These are phyloP conservation scores for Burhinus oedicnemus DNA, from an alignment of 2,113 vertebrate genomes.

Conservation along the genomic window DNA sequence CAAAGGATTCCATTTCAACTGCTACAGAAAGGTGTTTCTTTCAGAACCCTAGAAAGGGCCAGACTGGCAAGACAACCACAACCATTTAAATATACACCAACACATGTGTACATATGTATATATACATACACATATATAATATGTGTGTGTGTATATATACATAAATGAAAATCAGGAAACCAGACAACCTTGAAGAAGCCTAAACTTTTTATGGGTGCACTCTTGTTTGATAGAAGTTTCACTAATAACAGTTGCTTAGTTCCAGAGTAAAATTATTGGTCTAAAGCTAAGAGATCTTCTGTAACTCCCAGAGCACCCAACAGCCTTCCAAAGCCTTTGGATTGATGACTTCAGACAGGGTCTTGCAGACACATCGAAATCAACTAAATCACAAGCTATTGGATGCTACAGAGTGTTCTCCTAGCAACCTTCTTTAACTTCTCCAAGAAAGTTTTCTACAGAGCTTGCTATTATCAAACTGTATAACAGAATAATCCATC, in stretches of 20 bases:
- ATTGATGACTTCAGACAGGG: neutral
- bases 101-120: fast-evolving
- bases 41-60: neutral
- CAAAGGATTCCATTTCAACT: neutral
- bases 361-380: neutral
- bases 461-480: neutral
- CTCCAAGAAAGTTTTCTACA: neutral
- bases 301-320: neutral
- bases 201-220: neutral
- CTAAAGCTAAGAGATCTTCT: neutral
- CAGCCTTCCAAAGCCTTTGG: neutral
- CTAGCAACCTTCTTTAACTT: neutral
- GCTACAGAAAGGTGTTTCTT: neutral
- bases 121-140: too few relatives aligned
- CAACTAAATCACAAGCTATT: neutral
- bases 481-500: neutral
- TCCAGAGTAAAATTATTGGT: neutral
- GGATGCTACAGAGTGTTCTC: neutral
- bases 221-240: neutral
- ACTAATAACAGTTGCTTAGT: neutral
- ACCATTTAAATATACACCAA: neutral
- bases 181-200: neutral
- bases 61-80: neutral
- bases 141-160: neutral
- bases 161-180: neutral